Evolutionary conservation across 2,888 invertebrate genomes (phyloP).

Genomic region (Agrochola lota): DNA sequence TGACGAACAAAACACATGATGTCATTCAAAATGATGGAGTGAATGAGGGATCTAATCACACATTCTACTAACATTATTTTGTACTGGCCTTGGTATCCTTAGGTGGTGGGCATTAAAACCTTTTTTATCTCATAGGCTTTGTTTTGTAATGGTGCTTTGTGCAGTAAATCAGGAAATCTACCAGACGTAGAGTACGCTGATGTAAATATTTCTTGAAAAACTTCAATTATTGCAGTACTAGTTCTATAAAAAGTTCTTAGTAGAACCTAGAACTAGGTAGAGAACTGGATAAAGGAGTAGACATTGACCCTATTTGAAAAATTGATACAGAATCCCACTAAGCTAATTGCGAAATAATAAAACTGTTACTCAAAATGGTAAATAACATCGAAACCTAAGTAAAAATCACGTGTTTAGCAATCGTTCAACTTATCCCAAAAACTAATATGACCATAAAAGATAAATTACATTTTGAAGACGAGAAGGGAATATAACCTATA

Average conservation of each 20-base stretch:
- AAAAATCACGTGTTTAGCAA: slow-evolving; percentile 8
- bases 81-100: slow-evolving; percentile 47
- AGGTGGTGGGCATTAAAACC: slow-evolving; percentile 56
- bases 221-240: too few relatives aligned
- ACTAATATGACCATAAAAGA: slow-evolving; percentile 13
- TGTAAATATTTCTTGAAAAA: too few relatives aligned
- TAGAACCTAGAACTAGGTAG: not conserved
- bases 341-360: not conserved
- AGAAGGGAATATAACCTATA: slow-evolving; percentile 24
- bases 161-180: slow-evolving; percentile 40
- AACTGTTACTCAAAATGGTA: not conserved
- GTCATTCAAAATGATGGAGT: slow-evolving; percentile 51
- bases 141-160: slow-evolving; percentile 60
- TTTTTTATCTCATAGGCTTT: slow-evolving; percentile 47
- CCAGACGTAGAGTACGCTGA: slow-evolving; percentile 21
- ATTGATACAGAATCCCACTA: not conserved
- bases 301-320: not conserved
- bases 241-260: not conserved
- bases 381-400: not conserved
- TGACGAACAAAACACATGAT: slow-evolving; percentile 48
- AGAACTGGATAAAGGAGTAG: not conserved
- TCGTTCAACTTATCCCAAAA: slow-evolving; percentile 5
- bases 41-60: slow-evolving; percentile 27
- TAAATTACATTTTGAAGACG: slow-evolving; percentile 35
- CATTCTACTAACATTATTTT: slow-evolving; percentile 31